Percentiles rank a stretch among this genome's conserved stretches.
Evolutionary conservation across 2,888 invertebrate species (phyloP).

Genomic region (Caenorhabditis sp.): DNA sequence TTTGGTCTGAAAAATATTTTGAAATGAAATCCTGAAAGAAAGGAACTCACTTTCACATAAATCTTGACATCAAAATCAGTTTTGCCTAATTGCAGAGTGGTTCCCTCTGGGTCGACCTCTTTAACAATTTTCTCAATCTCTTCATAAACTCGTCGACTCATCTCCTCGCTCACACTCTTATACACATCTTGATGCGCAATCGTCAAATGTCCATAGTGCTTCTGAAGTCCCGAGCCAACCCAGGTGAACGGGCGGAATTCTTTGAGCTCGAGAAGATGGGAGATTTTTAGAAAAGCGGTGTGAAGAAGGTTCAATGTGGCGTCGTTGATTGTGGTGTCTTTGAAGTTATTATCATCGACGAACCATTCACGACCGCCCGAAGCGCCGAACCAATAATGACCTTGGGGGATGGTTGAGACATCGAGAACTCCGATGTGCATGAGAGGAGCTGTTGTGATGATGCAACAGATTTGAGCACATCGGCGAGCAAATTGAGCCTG

Average conservation of each 20-base stretch:
- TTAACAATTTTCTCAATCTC: slow-evolving; percentile 62
- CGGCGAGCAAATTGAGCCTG: slow-evolving; percentile 69
- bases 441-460: slow-evolving; percentile 70
- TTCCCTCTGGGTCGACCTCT: slow-evolving; percentile 59
- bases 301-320: slow-evolving; percentile 62
- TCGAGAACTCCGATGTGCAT: slow-evolving; percentile 66
- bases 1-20: slow-evolving; percentile 48
- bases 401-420: slow-evolving; percentile 48
- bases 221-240: slow-evolving; percentile 70
- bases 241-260: slow-evolving; percentile 66
- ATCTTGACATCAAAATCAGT: slow-evolving; percentile 70
- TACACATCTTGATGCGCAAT: slow-evolving; percentile 63
- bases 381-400: slow-evolving; percentile 71
- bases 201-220: slow-evolving; percentile 70
- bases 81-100: slow-evolving; percentile 53
- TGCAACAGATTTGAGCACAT: slow-evolving; percentile 70
- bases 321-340: slow-evolving; percentile 65
- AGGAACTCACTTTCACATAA: slow-evolving; percentile 54
- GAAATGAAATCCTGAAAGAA: slow-evolving; percentile 14
- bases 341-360: slow-evolving; percentile 68
- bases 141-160: slow-evolving; percentile 28
- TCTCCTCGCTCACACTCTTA: slow-evolving; percentile 32
- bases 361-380: slow-evolving; percentile 71
- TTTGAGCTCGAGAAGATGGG: slow-evolving; percentile 59
- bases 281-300: slow-evolving; percentile 59